phyloP scores from a whole-genome alignment of 1,140 invertebrate genomes.

The Goniozus legneri region DNA sequence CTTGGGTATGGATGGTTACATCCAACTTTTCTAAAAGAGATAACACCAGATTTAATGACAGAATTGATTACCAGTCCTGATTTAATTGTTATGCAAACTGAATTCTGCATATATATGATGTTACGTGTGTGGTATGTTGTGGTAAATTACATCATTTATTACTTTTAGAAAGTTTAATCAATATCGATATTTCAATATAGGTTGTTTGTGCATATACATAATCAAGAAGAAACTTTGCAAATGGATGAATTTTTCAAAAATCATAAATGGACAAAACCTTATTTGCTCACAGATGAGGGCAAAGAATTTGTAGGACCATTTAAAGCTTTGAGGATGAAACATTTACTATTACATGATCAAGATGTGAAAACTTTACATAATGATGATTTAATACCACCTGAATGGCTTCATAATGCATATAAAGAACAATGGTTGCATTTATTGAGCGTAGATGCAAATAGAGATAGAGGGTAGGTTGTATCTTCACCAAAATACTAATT shows the following conservation, averaged over 20 bases:
- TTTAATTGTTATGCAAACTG: slow-evolving; percentile 76
- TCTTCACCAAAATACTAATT: background rate
- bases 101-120: slow-evolving; percentile 75
- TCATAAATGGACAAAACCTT: slow-evolving; percentile 50
- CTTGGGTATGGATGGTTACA: slow-evolving; percentile 60
- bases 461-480: slow-evolving; percentile 63
- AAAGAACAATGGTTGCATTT: slow-evolving; percentile 70
- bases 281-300: slow-evolving; percentile 61
- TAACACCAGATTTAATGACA: slow-evolving; percentile 65
- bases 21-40: slow-evolving; percentile 58
- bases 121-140: slow-evolving; percentile 64
- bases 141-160: background rate
- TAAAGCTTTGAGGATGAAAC: slow-evolving; percentile 63
- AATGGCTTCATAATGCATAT: slow-evolving; percentile 65
- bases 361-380: slow-evolving; percentile 67
- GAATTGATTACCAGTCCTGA: slow-evolving; percentile 64
- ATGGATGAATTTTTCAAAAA: slow-evolving; percentile 50
- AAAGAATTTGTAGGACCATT: slow-evolving; percentile 61
- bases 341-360: slow-evolving; percentile 68
- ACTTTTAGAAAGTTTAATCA: background rate
- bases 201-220: slow-evolving; percentile 41
- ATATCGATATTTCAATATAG: slow-evolving; percentile 19
- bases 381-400: slow-evolving; percentile 69
- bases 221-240: slow-evolving; percentile 40
- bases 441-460: slow-evolving; percentile 66